These are phyloP conservation scores for Isichthys henryi DNA, from an alignment of 2,113 vertebrate species.

Conservation along the genomic window DNA sequence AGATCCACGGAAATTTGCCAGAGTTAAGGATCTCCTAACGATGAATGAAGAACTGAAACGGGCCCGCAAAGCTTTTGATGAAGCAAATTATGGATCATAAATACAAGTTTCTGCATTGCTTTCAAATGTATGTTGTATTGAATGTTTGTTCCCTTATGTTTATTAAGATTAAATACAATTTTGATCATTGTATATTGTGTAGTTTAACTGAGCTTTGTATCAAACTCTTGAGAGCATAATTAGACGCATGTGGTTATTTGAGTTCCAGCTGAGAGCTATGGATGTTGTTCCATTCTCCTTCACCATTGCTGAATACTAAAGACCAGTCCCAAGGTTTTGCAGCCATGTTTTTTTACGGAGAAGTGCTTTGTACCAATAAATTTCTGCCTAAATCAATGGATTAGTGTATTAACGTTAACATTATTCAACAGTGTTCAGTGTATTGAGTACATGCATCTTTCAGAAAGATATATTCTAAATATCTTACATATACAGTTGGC, in stretches of 20 bases:
- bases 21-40: constrained; percentile 94
- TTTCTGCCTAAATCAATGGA: background rate
- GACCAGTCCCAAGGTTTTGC: background rate
- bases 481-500: background rate
- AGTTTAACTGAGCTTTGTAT: background rate
- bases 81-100: constrained; percentile 92
- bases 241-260: background rate
- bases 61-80: constrained; percentile 92
- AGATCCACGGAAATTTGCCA: constrained; percentile 90
- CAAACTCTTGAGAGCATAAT: background rate
- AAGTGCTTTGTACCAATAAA: background rate
- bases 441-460: background rate
- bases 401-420: background rate
- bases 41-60: constrained; percentile 98
- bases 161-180: background rate
- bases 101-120: background rate
- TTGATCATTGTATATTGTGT: background rate
- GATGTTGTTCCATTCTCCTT: background rate
- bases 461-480: background rate
- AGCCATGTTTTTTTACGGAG: background rate
- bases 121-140: background rate
- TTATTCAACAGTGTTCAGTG: background rate
- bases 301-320: background rate
- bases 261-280: background rate
- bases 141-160: background rate